A percentile compares a stretch with the other conserved stretches of the same genome.
phyloP scores from a whole-genome alignment of 2,888 invertebrate genomes.

The Tipula unca region DNA sequence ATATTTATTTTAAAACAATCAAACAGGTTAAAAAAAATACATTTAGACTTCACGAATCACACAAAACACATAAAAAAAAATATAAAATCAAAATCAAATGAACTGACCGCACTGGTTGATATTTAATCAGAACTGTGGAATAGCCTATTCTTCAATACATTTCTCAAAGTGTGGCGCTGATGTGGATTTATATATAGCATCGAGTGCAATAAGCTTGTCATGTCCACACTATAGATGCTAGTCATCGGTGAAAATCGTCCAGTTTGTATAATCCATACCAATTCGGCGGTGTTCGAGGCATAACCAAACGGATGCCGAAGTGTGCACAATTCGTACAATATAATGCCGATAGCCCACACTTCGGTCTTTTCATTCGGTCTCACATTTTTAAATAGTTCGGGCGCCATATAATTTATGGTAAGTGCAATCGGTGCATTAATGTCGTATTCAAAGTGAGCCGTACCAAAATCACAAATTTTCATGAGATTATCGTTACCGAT shows the following conservation, averaged over 20 bases:
- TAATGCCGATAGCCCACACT: conserved; percentile 57
- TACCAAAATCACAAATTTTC: conserved; percentile 27
- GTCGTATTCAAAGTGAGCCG: conserved; percentile 27
- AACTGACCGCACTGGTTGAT: no score
- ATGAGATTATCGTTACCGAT: conserved; percentile 23
- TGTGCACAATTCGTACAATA: conserved; percentile 50
- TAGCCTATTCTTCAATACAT: not conserved
- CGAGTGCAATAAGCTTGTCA: not conserved
- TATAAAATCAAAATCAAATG: no score
- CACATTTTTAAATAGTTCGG: conserved; percentile 52
- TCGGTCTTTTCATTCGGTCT: conserved; percentile 57
- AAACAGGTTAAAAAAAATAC: no score
- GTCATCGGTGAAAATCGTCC: not conserved
- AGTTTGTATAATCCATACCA: not conserved
- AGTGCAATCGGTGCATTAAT: conserved; percentile 29
- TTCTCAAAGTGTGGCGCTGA: not conserved
- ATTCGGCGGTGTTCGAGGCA: not conserved
- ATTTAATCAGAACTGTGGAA: no score
- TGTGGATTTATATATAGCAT: not conserved
- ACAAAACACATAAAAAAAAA: no score
- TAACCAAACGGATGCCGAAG: conserved; percentile 25
- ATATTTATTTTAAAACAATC: no score
- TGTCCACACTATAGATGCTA: not conserved
- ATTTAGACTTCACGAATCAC: no score
- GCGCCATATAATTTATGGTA: conserved; percentile 60